Evolutionary conservation across 2,888 invertebrate genomes (phyloP), one percentile per base, ranked within the genome.

Genomic region (Oscheius onirici): DNA sequence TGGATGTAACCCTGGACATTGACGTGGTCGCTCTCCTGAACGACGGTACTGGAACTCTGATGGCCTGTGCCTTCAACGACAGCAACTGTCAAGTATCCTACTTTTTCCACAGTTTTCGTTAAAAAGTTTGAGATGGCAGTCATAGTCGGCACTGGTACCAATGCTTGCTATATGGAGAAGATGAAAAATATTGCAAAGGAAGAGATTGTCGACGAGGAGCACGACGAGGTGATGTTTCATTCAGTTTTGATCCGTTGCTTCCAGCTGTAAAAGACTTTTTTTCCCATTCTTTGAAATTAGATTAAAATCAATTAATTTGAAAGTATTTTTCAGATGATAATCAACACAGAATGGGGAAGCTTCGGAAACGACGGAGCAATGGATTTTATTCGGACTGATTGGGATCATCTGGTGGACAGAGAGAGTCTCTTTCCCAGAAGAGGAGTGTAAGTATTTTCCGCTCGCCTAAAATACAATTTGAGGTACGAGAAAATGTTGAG

Each of bases 401-500:
- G 89, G 79, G 91, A 97, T 88, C 91, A 91, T 51, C 92, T 92
- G 68, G 92, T 97, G 75, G 96, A 97, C 88, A 89, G 89, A 65
- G 91, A 92, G 83, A 94, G 95, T 68, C 92, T 96, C 82, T 96
- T 91, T 83, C 89, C 89, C 40, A 91, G 91, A 51, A 89, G 88
- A 80, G 97, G 97, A 89, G 91, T 93, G 76, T 76, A 43, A 71
- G 75, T 63, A 24, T n/a, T 20, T 43, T 28, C 20, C 55, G 11
- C n/a, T 41, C 51, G 13, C 13, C 3, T 58, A 5, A 15, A 26
- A 15, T 34, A 57, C 13, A 54, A 10, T 57, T 73, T 20, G 89
- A 93, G 93, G 65, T 93, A 93, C 89, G 97, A 97, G 89, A 97
- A 97, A 89, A 97, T 97, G 95, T 96, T 97, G 86, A 95, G 95